Evolutionary conservation across 1,140 invertebrate genomes (phyloP).

Genomic region (Macrotrachela quadricornifera): DNA sequence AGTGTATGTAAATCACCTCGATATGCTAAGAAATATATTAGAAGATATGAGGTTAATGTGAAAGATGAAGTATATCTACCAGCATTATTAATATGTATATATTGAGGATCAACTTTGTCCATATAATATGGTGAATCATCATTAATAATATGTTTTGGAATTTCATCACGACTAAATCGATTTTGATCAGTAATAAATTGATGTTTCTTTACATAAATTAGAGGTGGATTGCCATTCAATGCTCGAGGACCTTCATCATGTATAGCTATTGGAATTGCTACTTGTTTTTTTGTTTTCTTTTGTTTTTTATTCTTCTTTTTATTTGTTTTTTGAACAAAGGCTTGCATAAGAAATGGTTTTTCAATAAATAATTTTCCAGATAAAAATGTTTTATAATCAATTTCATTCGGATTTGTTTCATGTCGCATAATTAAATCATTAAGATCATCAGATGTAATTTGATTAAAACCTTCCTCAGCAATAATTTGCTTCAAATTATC

Average conservation of each 20-base stretch:
- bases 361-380: conserved; percentile 29
- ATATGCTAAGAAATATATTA: background rate
- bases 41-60: background rate
- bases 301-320: conserved; percentile 22
- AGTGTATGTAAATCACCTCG: conserved; percentile 16
- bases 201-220: conserved; percentile 21
- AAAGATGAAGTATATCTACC: conserved; percentile 10
- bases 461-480: conserved; percentile 15
- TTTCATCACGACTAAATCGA: conserved; percentile 25
- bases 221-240: conserved; percentile 22
- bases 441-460: conserved; percentile 19
- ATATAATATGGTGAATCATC: conserved; percentile 30
- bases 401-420: conserved; percentile 21
- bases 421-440: conserved; percentile 17
- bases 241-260: conserved; percentile 18
- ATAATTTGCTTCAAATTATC: conserved; percentile 15
- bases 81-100: conserved; percentile 26
- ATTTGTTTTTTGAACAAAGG: conserved; percentile 28
- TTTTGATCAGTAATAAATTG: conserved; percentile 26
- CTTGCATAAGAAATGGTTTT: conserved; percentile 24
- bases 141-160: conserved; percentile 24
- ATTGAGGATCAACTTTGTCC: conserved; percentile 21
- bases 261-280: conserved; percentile 26
- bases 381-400: conserved; percentile 28
- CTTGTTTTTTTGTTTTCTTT: conserved; percentile 27